phyloP scores from a whole-genome alignment of 2,113 vertebrate species.

The Halichoeres trimaculatus region DNA sequence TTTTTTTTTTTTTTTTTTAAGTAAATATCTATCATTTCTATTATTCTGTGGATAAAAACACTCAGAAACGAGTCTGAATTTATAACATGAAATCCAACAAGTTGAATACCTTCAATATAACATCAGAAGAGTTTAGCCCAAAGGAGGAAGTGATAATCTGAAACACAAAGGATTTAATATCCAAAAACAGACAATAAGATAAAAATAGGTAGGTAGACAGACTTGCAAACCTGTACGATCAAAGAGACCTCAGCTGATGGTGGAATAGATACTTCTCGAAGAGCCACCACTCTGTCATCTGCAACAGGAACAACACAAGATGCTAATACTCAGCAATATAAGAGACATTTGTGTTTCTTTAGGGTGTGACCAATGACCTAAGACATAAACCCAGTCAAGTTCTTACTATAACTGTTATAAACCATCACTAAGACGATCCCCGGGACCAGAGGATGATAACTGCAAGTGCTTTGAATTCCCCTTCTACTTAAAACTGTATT shows the following conservation, averaged over 20 bases:
- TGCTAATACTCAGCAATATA: not conserved
- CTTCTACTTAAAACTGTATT: too few species aligned
- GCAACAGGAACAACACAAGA: slow-evolving; percentile 11
- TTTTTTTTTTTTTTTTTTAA: too few species aligned
- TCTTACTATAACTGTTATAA: too few species aligned
- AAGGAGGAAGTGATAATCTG: slow-evolving; percentile 76
- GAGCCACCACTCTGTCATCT: slow-evolving; percentile 76
- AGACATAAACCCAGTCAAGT: too few species aligned
- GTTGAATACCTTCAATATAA: slow-evolving; percentile 74
- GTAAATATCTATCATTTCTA: too few species aligned
- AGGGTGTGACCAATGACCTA: too few species aligned
- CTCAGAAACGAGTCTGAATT: not conserved
- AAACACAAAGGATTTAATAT: not conserved
- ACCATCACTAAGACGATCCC: too few species aligned
- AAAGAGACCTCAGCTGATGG: slow-evolving; percentile 51
- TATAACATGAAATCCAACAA: not conserved
- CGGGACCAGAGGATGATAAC: too few species aligned
- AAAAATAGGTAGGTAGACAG: not conserved
- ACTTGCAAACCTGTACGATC: slow-evolving; percentile 64
- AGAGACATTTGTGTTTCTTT: too few species aligned
- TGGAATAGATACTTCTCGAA: slow-evolving; percentile 77
- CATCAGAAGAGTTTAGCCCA: slow-evolving; percentile 60
- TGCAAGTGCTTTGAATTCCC: too few species aligned
- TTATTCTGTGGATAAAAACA: too few species aligned
- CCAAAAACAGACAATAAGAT: not conserved